phyloP scores from a whole-genome alignment of 1,140 invertebrate genomes.

The Drosophila pseudoobscura region DNA sequence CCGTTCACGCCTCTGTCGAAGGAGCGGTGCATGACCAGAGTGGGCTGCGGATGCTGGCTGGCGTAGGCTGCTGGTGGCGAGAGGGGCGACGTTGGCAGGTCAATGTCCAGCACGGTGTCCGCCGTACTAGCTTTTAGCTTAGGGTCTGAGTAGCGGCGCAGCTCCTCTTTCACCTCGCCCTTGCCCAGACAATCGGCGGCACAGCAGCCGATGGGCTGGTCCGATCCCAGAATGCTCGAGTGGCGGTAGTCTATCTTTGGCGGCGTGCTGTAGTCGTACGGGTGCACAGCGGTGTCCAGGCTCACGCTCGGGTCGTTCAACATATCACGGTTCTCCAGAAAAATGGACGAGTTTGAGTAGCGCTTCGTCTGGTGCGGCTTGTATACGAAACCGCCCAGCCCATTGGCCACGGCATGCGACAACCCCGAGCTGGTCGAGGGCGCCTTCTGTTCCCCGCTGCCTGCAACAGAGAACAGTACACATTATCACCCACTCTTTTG shows the following conservation, averaged over 20 bases:
- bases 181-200: constrained; percentile 57
- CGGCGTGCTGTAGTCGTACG: constrained; percentile 73
- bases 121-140: constrained; percentile 56
- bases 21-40: constrained; percentile 58
- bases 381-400: constrained; percentile 73
- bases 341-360: constrained; percentile 82
- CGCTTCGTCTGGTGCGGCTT: constrained; percentile 75
- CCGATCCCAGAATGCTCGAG: constrained; percentile 64
- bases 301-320: constrained; percentile 75
- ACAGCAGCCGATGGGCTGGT: constrained; percentile 57
- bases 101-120: constrained; percentile 73
- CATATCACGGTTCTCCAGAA: constrained; percentile 83
- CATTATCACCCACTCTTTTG: neutral
- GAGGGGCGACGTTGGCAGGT: constrained; percentile 70
- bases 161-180: constrained; percentile 50
- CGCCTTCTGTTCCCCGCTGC: constrained; percentile 77
- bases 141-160: constrained; percentile 84
- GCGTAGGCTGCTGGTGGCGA: constrained; percentile 73
- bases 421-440: constrained; percentile 76
- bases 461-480: constrained; percentile 21
- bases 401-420: constrained; percentile 78
- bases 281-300: constrained; percentile 44
- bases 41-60: constrained; percentile 35
- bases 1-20: constrained; percentile 67
- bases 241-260: constrained; percentile 78